Percentiles rank a stretch among this genome's conserved stretches.
Evolutionary conservation across 2,113 vertebrate genomes (phyloP).

Genomic region (Apus apus): DNA sequence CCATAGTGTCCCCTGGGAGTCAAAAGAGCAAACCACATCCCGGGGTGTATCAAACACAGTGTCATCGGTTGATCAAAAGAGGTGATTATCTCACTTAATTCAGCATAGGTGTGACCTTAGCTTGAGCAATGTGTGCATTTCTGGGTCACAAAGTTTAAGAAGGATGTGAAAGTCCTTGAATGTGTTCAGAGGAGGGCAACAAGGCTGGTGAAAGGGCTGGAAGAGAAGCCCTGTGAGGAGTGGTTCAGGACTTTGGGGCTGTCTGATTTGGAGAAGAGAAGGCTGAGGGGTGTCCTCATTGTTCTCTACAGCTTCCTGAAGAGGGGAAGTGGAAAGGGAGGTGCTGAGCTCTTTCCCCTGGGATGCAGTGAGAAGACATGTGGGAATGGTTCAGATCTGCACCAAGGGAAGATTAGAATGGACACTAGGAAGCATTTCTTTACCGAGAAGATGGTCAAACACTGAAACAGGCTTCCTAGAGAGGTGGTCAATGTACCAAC

Average conservation of each 20-base stretch:
- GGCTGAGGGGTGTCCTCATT: not conserved
- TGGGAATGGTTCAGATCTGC: not conserved
- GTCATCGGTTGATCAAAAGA: too few species aligned
- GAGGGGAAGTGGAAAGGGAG: not conserved
- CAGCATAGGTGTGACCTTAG: too few species aligned
- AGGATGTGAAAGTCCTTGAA: too few species aligned
- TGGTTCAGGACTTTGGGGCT: not conserved
- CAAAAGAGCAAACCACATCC: too few species aligned
- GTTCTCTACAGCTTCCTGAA: not conserved
- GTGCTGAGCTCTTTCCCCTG: not conserved
- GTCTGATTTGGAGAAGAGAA: not conserved
- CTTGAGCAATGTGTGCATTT: too few species aligned
- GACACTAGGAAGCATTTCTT: not conserved
- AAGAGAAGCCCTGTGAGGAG: not conserved
- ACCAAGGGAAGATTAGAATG: not conserved
- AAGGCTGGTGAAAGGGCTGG: not conserved
- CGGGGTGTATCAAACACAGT: too few species aligned
- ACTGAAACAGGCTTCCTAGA: not conserved
- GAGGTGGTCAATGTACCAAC: not conserved
- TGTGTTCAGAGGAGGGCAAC: too few species aligned
- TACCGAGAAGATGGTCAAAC: not conserved
- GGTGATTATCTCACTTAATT: too few species aligned
- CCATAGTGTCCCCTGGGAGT: too few species aligned
- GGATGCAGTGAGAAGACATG: accelerated
- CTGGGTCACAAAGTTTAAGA: too few species aligned